These are phyloP conservation scores for Stenolophus ochropezus DNA, from an alignment of 2,888 invertebrate species.

Conservation along the genomic window DNA sequence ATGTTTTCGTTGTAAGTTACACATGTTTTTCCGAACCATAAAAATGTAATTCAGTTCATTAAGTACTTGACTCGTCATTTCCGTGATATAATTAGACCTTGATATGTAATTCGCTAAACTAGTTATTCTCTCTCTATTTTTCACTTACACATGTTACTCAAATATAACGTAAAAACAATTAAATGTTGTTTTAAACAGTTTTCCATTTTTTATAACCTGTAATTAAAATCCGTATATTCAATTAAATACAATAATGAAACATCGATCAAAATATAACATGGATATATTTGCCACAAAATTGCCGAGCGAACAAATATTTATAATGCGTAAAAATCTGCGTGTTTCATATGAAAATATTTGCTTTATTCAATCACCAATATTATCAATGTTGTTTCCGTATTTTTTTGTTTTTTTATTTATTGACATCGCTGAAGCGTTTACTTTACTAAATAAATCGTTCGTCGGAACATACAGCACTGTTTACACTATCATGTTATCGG, in stretches of 20 bases:
- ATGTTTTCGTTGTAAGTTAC: neutral
- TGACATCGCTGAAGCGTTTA: conserved; percentile 32
- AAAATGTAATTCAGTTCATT: conserved; percentile 11
- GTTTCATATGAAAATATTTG: conserved; percentile 31
- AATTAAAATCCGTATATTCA: neutral
- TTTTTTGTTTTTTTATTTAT: conserved; percentile 35
- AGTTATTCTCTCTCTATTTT: neutral
- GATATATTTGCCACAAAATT: neutral
- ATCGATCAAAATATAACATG: conserved; percentile 4
- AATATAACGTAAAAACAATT: neutral
- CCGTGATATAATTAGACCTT: conserved; percentile 10
- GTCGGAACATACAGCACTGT: conserved; percentile 13
- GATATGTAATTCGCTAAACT: neutral
- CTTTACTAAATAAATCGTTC: conserved; percentile 46
- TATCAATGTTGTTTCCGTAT: neutral
- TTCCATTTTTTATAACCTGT: neutral
- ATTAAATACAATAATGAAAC: conserved; percentile 32
- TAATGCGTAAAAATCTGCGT: conserved; percentile 19
- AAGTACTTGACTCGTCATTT: conserved; percentile 24
- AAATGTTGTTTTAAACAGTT: neutral
- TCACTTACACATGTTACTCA: neutral
- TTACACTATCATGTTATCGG: conserved; percentile 48
- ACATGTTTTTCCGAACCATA: neutral
- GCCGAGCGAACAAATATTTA: conserved; percentile 14
- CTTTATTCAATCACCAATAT: conserved; percentile 30